phyloP scores from a whole-genome alignment of 2,113 vertebrate species.

The human (Homo sapiens) region GRCh38 chr16:50655501-50656000 shows the following conservation, averaged over 20 bases:
- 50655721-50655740: neutral
- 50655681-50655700: neutral
- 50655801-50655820: neutral
- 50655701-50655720: neutral
- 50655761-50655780: neutral
- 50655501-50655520: neutral
- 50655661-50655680: neutral
- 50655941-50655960: neutral
- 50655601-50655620: neutral
- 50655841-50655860: neutral
- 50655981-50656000: neutral
- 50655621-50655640: neutral
- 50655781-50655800: neutral
- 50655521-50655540: too few relatives aligned
- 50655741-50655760: neutral
- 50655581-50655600: neutral
- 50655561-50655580: neutral
- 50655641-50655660: neutral
- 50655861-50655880: neutral
- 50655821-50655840: neutral
- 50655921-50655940: neutral
- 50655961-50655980: neutral
- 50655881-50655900: neutral
- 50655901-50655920: neutral
- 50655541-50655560: neutral